These are phyloP conservation scores for Myathropa florea DNA, from an alignment of 2,888 invertebrate species.

Conservation along the genomic window DNA sequence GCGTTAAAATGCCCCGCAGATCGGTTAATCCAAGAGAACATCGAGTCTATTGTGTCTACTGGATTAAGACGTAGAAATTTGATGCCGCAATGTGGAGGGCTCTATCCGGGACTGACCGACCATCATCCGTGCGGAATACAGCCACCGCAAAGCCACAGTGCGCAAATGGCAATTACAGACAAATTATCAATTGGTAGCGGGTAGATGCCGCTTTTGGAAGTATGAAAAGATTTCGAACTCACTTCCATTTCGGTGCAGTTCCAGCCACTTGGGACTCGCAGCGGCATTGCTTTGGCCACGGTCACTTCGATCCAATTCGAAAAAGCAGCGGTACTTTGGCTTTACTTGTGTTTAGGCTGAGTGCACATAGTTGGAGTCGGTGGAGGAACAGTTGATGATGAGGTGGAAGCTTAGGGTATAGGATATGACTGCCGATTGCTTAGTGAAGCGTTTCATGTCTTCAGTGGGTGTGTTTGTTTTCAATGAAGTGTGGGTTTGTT, in stretches of 20 bases:
- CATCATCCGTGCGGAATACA: conserved; percentile 42
- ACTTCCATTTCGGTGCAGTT: conserved; percentile 30
- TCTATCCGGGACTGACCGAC: conserved; percentile 8
- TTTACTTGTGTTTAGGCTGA: background rate
- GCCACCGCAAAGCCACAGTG: background rate
- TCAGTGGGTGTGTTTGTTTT: background rate
- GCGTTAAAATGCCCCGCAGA: conserved; percentile 42
- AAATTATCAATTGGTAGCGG: conserved; percentile 54
- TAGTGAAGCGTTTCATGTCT: too few relatives aligned
- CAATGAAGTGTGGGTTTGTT: too few relatives aligned
- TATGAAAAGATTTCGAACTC: conserved; percentile 15
- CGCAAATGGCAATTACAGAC: conserved; percentile 33
- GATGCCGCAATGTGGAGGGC: conserved; percentile 36
- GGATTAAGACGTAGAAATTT: conserved; percentile 54
- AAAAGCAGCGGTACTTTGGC: background rate
- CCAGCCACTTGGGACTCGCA: conserved; percentile 7
- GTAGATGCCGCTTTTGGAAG: conserved; percentile 3
- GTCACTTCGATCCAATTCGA: conserved; percentile 34
- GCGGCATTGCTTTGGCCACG: conserved; percentile 13
- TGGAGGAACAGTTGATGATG: background rate
- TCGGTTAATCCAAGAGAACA: conserved; percentile 20
- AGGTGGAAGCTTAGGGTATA: background rate
- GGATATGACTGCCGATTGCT: too few relatives aligned
- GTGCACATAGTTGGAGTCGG: too few relatives aligned
- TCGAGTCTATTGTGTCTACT: conserved; percentile 23